Conservation (phyloP, 2,888 invertebrate genomes). For the Leptinotarsa rubiginosa region DNA sequence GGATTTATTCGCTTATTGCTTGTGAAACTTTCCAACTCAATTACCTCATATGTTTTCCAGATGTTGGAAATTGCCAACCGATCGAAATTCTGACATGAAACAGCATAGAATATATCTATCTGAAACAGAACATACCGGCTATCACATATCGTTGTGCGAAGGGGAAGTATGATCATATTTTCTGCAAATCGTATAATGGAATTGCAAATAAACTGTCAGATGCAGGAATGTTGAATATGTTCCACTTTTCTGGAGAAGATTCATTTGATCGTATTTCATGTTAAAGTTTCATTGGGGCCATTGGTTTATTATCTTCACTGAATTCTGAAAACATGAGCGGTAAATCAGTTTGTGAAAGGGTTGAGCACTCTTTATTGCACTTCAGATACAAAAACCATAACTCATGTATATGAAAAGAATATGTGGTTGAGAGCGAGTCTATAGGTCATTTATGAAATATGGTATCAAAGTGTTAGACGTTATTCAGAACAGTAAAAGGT, state of each 20-base stretch:
- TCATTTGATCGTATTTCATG: neutral
- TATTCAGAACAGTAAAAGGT: too few species aligned
- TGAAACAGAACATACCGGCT: neutral
- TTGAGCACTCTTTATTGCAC: too few species aligned
- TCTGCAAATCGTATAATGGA: neutral
- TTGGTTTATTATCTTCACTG: neutral
- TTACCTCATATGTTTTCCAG: neutral
- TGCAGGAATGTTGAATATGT: neutral
- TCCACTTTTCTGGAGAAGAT: neutral
- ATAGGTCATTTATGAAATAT: too few species aligned
- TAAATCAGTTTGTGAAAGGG: too few species aligned
- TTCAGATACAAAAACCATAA: too few species aligned
- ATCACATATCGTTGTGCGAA: neutral
- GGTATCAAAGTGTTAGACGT: too few species aligned
- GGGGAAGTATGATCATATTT: neutral
- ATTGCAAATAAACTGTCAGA: neutral
- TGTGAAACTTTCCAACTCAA: too few species aligned
- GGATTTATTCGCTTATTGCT: too few species aligned
- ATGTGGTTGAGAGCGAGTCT: too few species aligned
- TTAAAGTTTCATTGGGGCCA: neutral
- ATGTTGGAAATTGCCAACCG: neutral
- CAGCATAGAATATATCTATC: neutral
- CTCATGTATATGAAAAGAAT: too few species aligned
- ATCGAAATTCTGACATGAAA: neutral
- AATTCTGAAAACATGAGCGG: neutral